Base-by-base conservation (phyloP, 2,888 invertebrate genomes). In the Therioaphis trifolii region DNA sequence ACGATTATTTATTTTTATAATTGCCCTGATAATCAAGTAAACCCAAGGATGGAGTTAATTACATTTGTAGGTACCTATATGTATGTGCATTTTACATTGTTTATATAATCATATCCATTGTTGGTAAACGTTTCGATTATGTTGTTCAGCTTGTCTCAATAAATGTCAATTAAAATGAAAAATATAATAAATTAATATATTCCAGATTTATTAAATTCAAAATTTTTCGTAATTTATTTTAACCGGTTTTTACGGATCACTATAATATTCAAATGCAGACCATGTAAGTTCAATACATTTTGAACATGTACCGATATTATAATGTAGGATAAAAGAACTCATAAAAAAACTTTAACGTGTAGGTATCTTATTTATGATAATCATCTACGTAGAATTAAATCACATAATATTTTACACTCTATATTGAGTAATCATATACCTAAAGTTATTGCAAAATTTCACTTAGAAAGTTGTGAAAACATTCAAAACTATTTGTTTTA, bases 401-500 rank as follows among this genome's bases (percentile, higher is more conserved):
- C 35, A 24, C 66, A 78, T 68, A 78, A 35, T 78, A 77, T 68
- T 78, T 78, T 52, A 78, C 66, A 78, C 77, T 66, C 52, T 35
- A 77, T 35, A 77, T 77, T 78, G 52, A 78, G 77, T 78, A 78
- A 78, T 78, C 49, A 5, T 40, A 40, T 49, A 35, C 7, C 3
- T 7, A 5, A 5, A 52, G 66, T 68, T 78, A 66, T 78, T 78
- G 66, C 77, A 52, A 78, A 66, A 78, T 78, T 78, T 78, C 66
- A 52, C 66, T 78, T 78, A 78, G 77, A 78, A 78, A 78, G 77
- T 78, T 78, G 35, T 35, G 21, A 68, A 27, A 74, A 27, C 55
- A 18, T 78, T 78, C 46, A 52, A 78, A 78, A 78, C 49, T 15
- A 52, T 78, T 52, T 78, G 24, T 68, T 68, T 78, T 68, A 40